Evolutionary conservation across 1,140 invertebrate species (phyloP).

Genomic region (Ips typographus): DNA sequence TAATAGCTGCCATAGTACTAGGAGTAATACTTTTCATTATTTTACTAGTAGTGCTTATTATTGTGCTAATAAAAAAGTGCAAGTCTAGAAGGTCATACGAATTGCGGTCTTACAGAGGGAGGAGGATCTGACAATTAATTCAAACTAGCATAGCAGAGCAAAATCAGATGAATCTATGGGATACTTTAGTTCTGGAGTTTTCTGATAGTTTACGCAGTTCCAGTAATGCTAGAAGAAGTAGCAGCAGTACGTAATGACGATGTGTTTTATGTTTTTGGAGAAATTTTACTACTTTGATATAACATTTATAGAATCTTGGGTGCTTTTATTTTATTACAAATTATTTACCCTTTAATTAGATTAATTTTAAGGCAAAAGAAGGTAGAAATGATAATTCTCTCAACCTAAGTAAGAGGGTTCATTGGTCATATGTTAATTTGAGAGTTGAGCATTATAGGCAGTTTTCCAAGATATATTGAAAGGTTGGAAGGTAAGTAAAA

Average conservation of each 20-base stretch:
- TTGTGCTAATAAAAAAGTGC: constrained; percentile 43
- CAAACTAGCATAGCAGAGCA: constrained; percentile 34
- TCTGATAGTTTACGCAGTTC: constrained; percentile 4
- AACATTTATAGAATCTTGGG: too few relatives aligned
- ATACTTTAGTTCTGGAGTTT: constrained; percentile 10
- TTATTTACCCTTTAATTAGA: too few relatives aligned
- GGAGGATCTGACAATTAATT: constrained; percentile 38
- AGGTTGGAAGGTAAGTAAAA: too few relatives aligned
- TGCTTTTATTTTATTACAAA: too few relatives aligned
- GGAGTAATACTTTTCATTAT: constrained; percentile 53
- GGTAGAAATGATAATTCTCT: too few relatives aligned
- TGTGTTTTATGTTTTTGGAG: background rate
- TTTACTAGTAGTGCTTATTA: constrained; percentile 48
- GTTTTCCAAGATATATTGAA: too few relatives aligned
- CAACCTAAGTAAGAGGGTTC: too few relatives aligned
- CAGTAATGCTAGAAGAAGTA: constrained; percentile 48
- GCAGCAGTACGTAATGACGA: constrained; percentile 21
- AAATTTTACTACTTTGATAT: too few relatives aligned
- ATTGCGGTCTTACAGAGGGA: constrained; percentile 50
- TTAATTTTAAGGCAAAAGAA: too few relatives aligned
- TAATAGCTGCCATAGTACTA: constrained; percentile 55
- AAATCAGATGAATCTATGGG: constrained; percentile 25
- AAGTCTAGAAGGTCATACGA: constrained; percentile 46
- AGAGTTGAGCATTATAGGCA: too few relatives aligned
- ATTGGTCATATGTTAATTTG: too few relatives aligned